phyloP scores from a whole-genome alignment of 1,140 invertebrate species.

The Cyclargus thomasi region DNA sequence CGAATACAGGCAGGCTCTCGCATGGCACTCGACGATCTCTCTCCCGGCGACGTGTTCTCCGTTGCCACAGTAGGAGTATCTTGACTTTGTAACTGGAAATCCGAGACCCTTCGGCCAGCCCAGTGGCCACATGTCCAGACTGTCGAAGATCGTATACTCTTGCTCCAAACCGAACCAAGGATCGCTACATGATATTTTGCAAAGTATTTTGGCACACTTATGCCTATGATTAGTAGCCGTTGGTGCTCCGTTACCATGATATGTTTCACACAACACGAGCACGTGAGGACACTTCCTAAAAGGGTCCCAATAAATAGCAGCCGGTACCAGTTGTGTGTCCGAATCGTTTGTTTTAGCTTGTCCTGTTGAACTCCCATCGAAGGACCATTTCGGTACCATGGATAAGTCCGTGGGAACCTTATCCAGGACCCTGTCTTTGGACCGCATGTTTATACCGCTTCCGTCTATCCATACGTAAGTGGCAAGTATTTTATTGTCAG shows the following conservation, averaged over 20 bases:
- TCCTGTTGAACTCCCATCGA: constrained; percentile 92
- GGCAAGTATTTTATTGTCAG: constrained; percentile 81
- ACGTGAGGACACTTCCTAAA: constrained; percentile 91
- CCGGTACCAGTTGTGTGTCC: constrained; percentile 92
- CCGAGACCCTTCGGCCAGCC: constrained; percentile 93
- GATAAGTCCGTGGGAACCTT: constrained; percentile 78
- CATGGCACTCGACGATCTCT: constrained; percentile 87
- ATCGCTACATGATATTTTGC: constrained; percentile 81
- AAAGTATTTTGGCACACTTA: constrained; percentile 83
- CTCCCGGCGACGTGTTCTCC: constrained; percentile 92
- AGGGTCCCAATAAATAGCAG: constrained; percentile 94
- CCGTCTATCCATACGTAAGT: constrained; percentile 96
- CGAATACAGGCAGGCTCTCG: constrained; percentile 87
- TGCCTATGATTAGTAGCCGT: constrained; percentile 84
- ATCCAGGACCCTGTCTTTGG: constrained; percentile 86
- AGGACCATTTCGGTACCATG: constrained; percentile 95
- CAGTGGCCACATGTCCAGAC: constrained; percentile 82
- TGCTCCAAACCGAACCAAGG: constrained; percentile 96
- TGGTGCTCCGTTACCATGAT: constrained; percentile 52
- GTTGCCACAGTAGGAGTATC: constrained; percentile 85
- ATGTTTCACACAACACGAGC: constrained; percentile 88
- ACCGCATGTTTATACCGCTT: constrained; percentile 85
- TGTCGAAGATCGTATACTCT: constrained; percentile 90
- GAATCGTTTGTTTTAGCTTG: constrained; percentile 87
- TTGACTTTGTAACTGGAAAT: constrained; percentile 74